Percentiles rank a stretch among this genome's conserved stretches.
phyloP scores from a whole-genome alignment of 2,888 invertebrate genomes.

The Eupithecia inturbata region DNA sequence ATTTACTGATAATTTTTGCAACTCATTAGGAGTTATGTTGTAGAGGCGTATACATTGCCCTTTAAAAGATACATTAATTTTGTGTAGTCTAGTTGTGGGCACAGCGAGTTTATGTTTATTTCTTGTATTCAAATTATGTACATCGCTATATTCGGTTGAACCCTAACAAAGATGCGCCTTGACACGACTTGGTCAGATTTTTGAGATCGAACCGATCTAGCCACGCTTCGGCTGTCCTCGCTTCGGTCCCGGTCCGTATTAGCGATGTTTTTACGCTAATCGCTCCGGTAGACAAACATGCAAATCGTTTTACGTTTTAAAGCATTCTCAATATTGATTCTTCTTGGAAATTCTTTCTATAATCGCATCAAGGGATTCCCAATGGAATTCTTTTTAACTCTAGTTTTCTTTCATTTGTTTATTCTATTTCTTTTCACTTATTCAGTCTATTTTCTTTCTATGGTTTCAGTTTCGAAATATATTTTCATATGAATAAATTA shows the following conservation, averaged over 20 bases:
- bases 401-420: not conserved
- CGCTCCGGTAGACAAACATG: constrained; percentile 24
- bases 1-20: too few relatives aligned
- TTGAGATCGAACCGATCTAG: constrained; percentile 25
- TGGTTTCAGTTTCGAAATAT: not conserved
- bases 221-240: constrained; percentile 32
- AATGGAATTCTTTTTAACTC: not conserved
- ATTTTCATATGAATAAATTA: not conserved
- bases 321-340: not conserved
- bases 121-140: too few relatives aligned
- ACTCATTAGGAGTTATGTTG: too few relatives aligned
- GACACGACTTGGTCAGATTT: not conserved
- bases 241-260: constrained; percentile 25
- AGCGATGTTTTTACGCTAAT: constrained; percentile 24
- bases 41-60: too few relatives aligned
- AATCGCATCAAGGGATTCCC: not conserved
- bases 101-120: too few relatives aligned
- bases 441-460: not conserved
- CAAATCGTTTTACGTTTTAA: constrained; percentile 21
- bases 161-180: not conserved
- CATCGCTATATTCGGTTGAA: not conserved
- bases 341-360: not conserved
- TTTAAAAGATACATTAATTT: too few relatives aligned
- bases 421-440: not conserved
- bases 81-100: too few relatives aligned